Evolutionary conservation across 2,888 invertebrate genomes (phyloP).

Genomic region (Troides aeacus): DNA sequence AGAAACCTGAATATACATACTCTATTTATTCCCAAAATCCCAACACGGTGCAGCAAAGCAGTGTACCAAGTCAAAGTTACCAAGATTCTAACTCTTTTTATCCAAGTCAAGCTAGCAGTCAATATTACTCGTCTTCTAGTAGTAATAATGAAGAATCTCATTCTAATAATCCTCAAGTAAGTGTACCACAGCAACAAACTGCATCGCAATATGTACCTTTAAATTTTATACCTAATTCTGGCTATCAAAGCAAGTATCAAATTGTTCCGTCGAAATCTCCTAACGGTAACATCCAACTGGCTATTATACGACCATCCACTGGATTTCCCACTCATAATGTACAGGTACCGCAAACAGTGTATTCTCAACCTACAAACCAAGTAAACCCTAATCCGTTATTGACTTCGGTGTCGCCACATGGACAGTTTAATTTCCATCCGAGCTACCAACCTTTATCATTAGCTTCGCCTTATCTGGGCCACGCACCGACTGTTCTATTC

Average conservation of each 20-base stretch:
- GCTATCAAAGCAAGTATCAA: conserved; percentile 72
- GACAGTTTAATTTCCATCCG: conserved; percentile 52
- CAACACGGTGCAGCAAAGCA: conserved; percentile 39
- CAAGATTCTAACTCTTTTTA: conserved; percentile 66
- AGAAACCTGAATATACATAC: conserved; percentile 72
- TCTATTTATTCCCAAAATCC: conserved; percentile 60
- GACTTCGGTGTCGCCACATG: conserved; percentile 44
- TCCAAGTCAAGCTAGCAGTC: conserved; percentile 58
- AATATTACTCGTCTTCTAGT: conserved; percentile 56
- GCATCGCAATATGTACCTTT: conserved; percentile 63
- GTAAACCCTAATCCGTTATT: conserved; percentile 39
- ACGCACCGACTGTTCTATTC: conserved; percentile 58
- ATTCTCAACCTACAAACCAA: conserved; percentile 32
- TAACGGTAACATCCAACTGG: conserved; percentile 61
- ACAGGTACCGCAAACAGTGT: conserved; percentile 54
- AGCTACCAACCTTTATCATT: conserved; percentile 53
- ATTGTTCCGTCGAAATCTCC: conserved; percentile 58
- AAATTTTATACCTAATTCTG: conserved; percentile 65
- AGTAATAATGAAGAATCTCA: conserved; percentile 44
- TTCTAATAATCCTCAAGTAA: conserved; percentile 39
- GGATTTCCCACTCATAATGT: conserved; percentile 48
- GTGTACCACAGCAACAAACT: conserved; percentile 39
- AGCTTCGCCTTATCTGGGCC: conserved; percentile 54
- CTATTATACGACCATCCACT: conserved; percentile 58
- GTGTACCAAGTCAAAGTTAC: conserved; percentile 47